Evolutionary conservation across 1,140 invertebrate genomes (phyloP), one percentile per base, ranked within the genome.

Genomic region (Listronotus bonariensis): DNA sequence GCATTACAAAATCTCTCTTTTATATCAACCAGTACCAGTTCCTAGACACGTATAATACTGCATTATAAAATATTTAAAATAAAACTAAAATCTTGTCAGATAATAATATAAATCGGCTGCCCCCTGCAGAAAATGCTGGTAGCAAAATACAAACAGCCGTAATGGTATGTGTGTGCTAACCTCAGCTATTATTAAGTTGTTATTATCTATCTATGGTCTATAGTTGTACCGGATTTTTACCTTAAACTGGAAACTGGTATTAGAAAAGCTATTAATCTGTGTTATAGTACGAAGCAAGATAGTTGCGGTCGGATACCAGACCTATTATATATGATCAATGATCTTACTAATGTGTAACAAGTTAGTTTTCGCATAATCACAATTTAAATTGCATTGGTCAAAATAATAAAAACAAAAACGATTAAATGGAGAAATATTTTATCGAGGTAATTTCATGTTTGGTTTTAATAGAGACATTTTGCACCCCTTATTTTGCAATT

Each of bases 111-210:
- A 56, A 56, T 56, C 40, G 38, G 41, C n/a, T 43, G 42, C 14
- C 55, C 55, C 55, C 55, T 42, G 20, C 31, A 15, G 55, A 14
- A 31, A 46, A 58, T 36, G 55, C 55, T 58, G 55, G 55, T 58
- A 58, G 55, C 55, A 34, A 58, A 58, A 58, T 58, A 26, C 55
- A 58, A 46, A 58, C 55, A 58, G 43, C 43, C 42, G 43, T 58
- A 58, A 58, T 58, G 55, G 55, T 48, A 58, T 58, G 55, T 58
- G 42, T 46, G 42, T 26, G 8, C 34, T 58, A 58, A 48, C 14
- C 55, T 58, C 55, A 42, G 11, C 55, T 58, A 58, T 58, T 58
- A 58, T 58, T 58, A 58, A 58, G 55, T 58, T 58, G 55, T 58
- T 58, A 58, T 58, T 58, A 58, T 58, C 55, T 58, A 58, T 48